Percentiles rank a stretch among this genome's conserved stretches.
phyloP scores from a whole-genome alignment of 1,140 invertebrate species.

The Cyphomyrmex costatus region DNA sequence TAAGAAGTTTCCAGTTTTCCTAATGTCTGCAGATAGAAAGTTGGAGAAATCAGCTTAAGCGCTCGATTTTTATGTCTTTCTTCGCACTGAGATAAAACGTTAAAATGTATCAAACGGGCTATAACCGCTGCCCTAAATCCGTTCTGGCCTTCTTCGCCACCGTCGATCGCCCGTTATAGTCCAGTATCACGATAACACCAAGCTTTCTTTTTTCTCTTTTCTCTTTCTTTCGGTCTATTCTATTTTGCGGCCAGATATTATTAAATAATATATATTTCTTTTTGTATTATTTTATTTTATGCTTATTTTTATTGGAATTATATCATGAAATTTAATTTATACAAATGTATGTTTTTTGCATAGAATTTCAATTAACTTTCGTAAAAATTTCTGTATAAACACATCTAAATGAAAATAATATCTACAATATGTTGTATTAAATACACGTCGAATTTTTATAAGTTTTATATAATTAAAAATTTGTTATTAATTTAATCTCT shows the following conservation, averaged over 20 bases:
- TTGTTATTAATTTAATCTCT: not conserved
- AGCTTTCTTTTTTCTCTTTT: not conserved
- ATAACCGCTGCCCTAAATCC: slow-evolving; percentile 27
- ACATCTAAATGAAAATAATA: not conserved
- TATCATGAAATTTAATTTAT: not conserved
- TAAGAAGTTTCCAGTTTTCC: slow-evolving; percentile 2
- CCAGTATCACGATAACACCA: not conserved
- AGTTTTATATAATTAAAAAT: slow-evolving; percentile 1
- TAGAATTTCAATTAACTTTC: slow-evolving; percentile 15
- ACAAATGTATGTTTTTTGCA: slow-evolving; percentile 6
- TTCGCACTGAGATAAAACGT: slow-evolving; percentile 27
- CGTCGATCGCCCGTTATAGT: slow-evolving; percentile 22
- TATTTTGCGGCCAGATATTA: no score
- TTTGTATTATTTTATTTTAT: not conserved
- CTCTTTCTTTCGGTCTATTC: not conserved
- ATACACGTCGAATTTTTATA: not conserved
- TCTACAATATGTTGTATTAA: not conserved
- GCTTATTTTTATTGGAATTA: not conserved
- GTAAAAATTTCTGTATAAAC: not conserved
- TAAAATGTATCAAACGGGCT: slow-evolving; percentile 32
- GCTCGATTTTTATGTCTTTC: slow-evolving; percentile 38
- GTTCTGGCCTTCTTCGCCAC: slow-evolving; percentile 25
- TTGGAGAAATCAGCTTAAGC: slow-evolving; percentile 38
- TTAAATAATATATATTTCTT: slow-evolving; percentile 20
- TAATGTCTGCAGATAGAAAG: slow-evolving; percentile 32